These are phyloP conservation scores for Ormyrus pomaceus DNA, from an alignment of 2,888 invertebrate species.

Conservation along the genomic window DNA sequence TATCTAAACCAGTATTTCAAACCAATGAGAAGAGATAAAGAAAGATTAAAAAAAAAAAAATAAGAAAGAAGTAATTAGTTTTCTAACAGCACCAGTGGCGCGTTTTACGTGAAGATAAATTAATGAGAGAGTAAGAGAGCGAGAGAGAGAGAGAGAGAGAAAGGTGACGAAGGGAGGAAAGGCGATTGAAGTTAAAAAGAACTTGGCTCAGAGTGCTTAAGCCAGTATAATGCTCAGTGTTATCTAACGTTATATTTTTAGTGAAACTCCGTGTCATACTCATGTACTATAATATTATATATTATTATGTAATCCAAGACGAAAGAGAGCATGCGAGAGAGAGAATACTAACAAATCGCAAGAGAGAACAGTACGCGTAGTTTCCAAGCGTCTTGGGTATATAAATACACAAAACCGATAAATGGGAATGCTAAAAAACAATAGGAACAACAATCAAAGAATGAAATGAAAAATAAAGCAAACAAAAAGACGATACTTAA, in stretches of 20 bases:
- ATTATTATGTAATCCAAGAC: slow-evolving; percentile 54
- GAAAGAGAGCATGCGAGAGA: slow-evolving; percentile 24
- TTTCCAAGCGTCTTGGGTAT: slow-evolving; percentile 63
- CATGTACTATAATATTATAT: slow-evolving; percentile 68
- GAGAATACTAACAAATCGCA: slow-evolving; percentile 13
- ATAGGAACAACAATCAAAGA: slow-evolving; percentile 70
- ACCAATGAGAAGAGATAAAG: slow-evolving; percentile 69
- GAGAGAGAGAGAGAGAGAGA: slow-evolving; percentile 37
- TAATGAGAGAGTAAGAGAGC: slow-evolving; percentile 53
- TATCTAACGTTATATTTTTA: slow-evolving; percentile 72
- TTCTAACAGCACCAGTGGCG: slow-evolving; percentile 69
- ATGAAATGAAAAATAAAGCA: slow-evolving; percentile 57
- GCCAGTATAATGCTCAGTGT: slow-evolving; percentile 72
- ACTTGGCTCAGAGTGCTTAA: slow-evolving; percentile 65
- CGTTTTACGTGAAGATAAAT: slow-evolving; percentile 67
- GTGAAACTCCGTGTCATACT: slow-evolving; percentile 73
- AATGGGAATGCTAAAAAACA: slow-evolving; percentile 54
- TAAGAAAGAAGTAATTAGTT: slow-evolving; percentile 70
- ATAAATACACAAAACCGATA: slow-evolving; percentile 27
- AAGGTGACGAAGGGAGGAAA: slow-evolving; percentile 31
- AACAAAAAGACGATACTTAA: slow-evolving; percentile 66
- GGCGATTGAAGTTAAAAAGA: slow-evolving; percentile 50
- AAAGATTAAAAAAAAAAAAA: slow-evolving; percentile 59
- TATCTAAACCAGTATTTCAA: slow-evolving; percentile 74
- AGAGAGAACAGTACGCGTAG: slow-evolving; percentile 56